A percentile compares a stretch with the other conserved stretches of the same genome.
phyloP scores from a whole-genome alignment of 2,113 vertebrate species.

The Rhinoderma darwinii region DNA sequence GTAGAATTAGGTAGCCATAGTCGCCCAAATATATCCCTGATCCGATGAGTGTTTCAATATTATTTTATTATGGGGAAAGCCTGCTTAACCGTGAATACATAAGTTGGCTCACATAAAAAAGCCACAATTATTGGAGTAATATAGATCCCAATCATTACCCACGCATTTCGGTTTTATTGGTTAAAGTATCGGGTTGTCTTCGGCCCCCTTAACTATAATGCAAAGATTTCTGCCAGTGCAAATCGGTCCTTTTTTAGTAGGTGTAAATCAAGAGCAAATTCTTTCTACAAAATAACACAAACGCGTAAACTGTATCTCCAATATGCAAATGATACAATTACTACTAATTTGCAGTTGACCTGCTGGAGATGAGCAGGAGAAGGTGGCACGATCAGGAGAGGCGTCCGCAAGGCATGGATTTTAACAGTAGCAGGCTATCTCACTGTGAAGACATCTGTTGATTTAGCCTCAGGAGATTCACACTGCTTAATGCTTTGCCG shows the following conservation, averaged over 20 bases:
- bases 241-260: slow-evolving; percentile 51
- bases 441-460: slow-evolving; percentile 27
- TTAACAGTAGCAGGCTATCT: neutral
- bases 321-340: slow-evolving; percentile 51
- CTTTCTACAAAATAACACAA: slow-evolving; percentile 33
- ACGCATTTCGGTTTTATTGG: too few relatives aligned
- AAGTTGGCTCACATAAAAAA: too few relatives aligned
- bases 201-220: slow-evolving; percentile 38
- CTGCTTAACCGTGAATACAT: too few relatives aligned
- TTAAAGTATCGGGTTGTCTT: neutral
- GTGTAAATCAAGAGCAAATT: slow-evolving; percentile 52
- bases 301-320: slow-evolving; percentile 25
- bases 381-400: slow-evolving; percentile 14
- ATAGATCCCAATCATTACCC: too few relatives aligned
- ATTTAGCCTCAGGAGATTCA: neutral
- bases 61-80: too few relatives aligned
- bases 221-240: slow-evolving; percentile 59
- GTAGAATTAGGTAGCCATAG: too few relatives aligned
- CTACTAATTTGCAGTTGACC: slow-evolving; percentile 60
- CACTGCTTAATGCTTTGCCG: slow-evolving; percentile 41
- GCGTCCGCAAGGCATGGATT: neutral
- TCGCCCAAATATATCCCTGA: too few relatives aligned
- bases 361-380: slow-evolving; percentile 50
- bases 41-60: too few relatives aligned
- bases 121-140: too few relatives aligned